A percentile compares a stretch with the other conserved stretches of the same genome.
These are phyloP conservation scores for Montipora foliosa DNA, from an alignment of 64 coral and sea anemone genomes.

Conservation along the genomic window DNA sequence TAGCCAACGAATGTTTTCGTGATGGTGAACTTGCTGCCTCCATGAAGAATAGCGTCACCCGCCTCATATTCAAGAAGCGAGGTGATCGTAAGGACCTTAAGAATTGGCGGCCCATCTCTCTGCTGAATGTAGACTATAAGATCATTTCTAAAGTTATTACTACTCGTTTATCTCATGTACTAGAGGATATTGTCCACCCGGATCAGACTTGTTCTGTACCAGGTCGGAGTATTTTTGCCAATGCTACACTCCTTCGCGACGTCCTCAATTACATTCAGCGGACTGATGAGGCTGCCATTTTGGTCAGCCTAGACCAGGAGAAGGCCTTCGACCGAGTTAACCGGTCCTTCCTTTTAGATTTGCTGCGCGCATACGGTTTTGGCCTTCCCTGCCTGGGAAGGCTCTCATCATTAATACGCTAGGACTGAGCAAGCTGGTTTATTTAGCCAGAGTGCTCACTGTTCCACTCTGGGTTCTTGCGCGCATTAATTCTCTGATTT, in stretches of 20 bases:
- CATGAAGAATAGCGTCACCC: slow-evolving; percentile 11
- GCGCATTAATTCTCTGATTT: neutral
- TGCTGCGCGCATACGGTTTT: no score
- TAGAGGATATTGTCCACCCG: no score
- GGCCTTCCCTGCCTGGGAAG: neutral
- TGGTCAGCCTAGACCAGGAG: no score
- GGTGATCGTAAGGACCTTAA: neutral
- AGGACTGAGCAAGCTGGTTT: neutral
- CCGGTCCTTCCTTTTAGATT: no score
- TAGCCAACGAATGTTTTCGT: neutral
- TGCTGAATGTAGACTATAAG: neutral
- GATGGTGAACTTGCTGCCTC: neutral
- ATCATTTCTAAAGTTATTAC: no score
- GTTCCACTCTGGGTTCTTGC: neutral
- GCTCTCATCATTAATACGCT: neutral
- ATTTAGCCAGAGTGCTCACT: neutral
- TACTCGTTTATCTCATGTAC: no score
- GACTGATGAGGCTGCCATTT: no score
- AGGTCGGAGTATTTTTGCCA: no score
- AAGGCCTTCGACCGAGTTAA: slow-evolving; percentile 5
- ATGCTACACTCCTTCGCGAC: no score
- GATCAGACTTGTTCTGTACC: no score
- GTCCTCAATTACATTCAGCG: no score
- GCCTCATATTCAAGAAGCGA: neutral
- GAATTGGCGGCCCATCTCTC: slow-evolving; percentile 44